phyloP scores from a whole-genome alignment of 2,113 vertebrate species.

The Laticauda laticaudata region DNA sequence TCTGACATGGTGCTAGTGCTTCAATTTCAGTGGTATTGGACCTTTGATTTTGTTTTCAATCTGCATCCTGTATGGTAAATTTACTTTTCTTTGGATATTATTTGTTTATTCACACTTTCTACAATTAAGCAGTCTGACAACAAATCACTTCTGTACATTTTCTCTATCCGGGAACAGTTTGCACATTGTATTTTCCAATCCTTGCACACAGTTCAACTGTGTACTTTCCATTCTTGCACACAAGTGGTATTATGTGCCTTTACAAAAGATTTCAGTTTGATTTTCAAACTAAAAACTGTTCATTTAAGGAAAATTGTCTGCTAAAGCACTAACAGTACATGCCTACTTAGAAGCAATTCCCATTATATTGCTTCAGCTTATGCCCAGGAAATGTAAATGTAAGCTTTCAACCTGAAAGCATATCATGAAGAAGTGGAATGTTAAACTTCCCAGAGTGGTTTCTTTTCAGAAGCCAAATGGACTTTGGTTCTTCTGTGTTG shows the following conservation, averaged over 20 bases:
- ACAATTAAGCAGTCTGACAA: not conserved
- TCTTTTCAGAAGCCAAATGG: constrained; percentile 12
- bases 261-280: not conserved
- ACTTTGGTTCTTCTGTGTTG: constrained; percentile 46
- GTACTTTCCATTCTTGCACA: not conserved
- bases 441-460: not conserved
- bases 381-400: not conserved
- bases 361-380: not conserved
- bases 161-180: not conserved
- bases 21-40: not conserved
- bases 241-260: not conserved
- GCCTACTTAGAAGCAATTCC: not conserved
- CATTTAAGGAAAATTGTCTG: constrained; percentile 42
- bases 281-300: not conserved
- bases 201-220: not conserved
- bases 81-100: not conserved
- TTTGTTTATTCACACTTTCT: not conserved
- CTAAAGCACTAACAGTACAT: not conserved
- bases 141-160: not conserved
- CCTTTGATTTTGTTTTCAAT: not conserved
- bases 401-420: constrained; percentile 20
- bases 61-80: not conserved
- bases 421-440: not conserved
- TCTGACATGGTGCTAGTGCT: not conserved
- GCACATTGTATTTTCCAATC: not conserved